Percentiles rank a stretch among this genome's conserved stretches.
Conservation (phyloP, 2,113 vertebrate genomes). For the Ardeotis arabs region DNA sequence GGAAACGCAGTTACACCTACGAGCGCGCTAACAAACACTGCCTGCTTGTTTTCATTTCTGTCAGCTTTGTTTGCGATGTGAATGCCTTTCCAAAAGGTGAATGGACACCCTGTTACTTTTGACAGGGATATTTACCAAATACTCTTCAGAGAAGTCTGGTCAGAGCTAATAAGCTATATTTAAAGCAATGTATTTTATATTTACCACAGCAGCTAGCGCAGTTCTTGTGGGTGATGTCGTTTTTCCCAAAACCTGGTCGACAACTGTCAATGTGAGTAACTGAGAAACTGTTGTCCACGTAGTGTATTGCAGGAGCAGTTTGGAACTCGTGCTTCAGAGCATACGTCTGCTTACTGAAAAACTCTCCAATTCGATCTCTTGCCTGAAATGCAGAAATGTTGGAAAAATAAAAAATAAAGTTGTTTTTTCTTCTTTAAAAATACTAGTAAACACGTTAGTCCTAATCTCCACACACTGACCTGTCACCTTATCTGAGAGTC, state of each 20-base stretch:
- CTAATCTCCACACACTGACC: neutral
- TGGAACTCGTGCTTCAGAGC: neutral
- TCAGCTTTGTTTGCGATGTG: neutral
- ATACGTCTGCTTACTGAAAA: conserved; percentile 56
- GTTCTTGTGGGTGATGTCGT: conserved; percentile 59
- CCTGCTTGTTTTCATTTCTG: neutral
- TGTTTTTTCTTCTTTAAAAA: neutral
- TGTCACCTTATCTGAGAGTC: neutral
- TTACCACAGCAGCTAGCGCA: conserved; percentile 78
- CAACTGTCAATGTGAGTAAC: conserved; percentile 71
- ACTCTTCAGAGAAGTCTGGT: neutral
- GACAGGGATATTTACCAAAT: neutral
- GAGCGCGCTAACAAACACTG: neutral
- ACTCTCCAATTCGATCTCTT: conserved; percentile 59
- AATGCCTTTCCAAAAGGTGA: neutral
- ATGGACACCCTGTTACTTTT: neutral
- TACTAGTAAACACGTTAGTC: neutral
- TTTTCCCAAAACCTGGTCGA: conserved; percentile 77
- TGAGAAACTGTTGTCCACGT: conserved; percentile 73
- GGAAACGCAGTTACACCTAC: neutral
- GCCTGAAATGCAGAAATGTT: conserved; percentile 60
- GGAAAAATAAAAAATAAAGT: neutral
- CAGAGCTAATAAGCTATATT: neutral
- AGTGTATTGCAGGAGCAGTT: conserved; percentile 55
- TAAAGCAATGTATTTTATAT: neutral